Evolutionary conservation across 2,797 vertebrate genomes (phyloP).

Genomic region (Triplophysa bombifrons): DNA sequence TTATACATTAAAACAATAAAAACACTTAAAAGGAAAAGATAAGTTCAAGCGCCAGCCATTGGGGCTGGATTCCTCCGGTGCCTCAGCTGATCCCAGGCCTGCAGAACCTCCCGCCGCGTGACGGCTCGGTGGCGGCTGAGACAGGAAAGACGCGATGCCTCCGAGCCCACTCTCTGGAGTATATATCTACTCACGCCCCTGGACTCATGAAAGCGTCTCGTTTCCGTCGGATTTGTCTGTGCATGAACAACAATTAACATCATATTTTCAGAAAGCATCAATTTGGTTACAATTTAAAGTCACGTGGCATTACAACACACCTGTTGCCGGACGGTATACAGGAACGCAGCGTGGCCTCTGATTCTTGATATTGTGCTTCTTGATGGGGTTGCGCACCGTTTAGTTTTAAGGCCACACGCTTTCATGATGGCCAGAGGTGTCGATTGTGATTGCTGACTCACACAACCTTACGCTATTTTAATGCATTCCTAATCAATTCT

Average conservation of each 20-base stretch:
- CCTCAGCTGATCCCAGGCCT: conserved; percentile 59
- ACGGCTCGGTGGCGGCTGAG: conserved; percentile 63
- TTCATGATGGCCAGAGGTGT: conserved; percentile 31
- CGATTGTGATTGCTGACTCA: not conserved
- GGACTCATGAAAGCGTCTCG: conserved; percentile 5
- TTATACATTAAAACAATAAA: conserved; percentile 14
- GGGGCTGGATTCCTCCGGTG: conserved; percentile 22
- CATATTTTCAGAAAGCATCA: not conserved
- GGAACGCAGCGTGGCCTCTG: conserved; percentile 45
- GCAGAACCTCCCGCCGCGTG: conserved; percentile 65
- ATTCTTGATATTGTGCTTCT: conserved; percentile 46
- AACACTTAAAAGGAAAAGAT: not conserved
- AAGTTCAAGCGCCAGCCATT: conserved; percentile 50
- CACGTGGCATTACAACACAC: conserved; percentile 28
- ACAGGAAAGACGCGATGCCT: conserved; percentile 70
- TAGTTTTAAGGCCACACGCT: not conserved
- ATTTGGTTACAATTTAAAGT: not conserved
- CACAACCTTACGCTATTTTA: not conserved
- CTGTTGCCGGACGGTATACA: conserved; percentile 70
- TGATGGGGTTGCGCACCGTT: conserved; percentile 12
- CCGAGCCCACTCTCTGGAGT: conserved; percentile 66
- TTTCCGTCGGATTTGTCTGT: conserved; percentile 38
- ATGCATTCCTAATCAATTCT: not conserved
- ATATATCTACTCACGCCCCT: conserved; percentile 31
- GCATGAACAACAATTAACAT: not conserved